Percentiles rank a stretch among this genome's conserved stretches.
Evolutionary conservation across 2,797 vertebrate species (phyloP).

Genomic region (Coranthus polyacanthus): DNA sequence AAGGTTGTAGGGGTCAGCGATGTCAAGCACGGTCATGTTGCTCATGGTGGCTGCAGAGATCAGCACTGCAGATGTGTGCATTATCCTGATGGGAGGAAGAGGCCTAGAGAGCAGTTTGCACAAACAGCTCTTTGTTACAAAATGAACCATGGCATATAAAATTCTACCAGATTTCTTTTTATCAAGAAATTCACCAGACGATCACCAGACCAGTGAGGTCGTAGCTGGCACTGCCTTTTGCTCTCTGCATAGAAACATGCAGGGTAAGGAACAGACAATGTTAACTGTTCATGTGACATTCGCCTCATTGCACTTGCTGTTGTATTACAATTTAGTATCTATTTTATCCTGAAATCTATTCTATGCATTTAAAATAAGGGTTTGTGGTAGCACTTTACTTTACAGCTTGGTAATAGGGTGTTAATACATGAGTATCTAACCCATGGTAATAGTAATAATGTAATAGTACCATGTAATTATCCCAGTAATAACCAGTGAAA

Average conservation of each 20-base stretch:
- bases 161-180: not conserved
- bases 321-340: not conserved
- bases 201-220: not conserved
- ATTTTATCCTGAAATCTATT: not conserved
- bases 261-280: no score
- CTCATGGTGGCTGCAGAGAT: slow-evolving; percentile 91
- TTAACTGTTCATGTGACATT: not conserved
- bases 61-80: slow-evolving; percentile 78
- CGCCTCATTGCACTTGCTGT: not conserved
- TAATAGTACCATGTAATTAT: no score
- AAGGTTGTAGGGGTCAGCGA: slow-evolving; percentile 85
- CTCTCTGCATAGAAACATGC: not conserved
- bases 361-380: no score
- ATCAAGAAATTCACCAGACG: not conserved
- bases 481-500: no score
- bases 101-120: slow-evolving; percentile 36
- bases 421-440: no score
- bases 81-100: slow-evolving; percentile 72
- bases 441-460: no score
- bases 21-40: slow-evolving; percentile 93
- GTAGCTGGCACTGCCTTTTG: not conserved
- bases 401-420: no score
- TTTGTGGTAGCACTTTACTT: not conserved
- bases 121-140: slow-evolving; percentile 16
- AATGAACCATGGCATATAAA: not conserved